phyloP scores from a whole-genome alignment of 37 sponge, comb jelly and placozoan genomes.

The Chondrosia reniformis region DNA sequence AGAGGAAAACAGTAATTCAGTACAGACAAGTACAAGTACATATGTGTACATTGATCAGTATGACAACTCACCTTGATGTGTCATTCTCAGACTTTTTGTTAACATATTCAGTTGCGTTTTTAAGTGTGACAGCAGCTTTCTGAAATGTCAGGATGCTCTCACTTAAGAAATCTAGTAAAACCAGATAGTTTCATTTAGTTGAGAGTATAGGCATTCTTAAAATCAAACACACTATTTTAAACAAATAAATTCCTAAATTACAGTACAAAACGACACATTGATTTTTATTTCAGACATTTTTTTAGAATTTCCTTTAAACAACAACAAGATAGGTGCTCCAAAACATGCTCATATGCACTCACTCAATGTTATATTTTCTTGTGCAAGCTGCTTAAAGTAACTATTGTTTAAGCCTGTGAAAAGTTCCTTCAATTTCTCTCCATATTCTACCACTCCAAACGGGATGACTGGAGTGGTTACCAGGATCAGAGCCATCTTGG shows the following conservation, averaged over 20 bases:
- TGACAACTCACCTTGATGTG: not conserved
- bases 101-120: conserved; percentile 7
- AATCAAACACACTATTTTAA: no score
- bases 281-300: no score
- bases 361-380: conserved; percentile 5
- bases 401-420: not conserved
- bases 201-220: no score
- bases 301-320: no score
- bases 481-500: conserved; percentile 31
- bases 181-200: no score
- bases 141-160: not conserved
- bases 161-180: conserved; percentile 3
- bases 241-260: no score
- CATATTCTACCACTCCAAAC: conserved; percentile 38
- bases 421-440: not conserved
- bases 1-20: not conserved
- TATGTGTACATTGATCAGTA: not conserved
- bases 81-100: not conserved
- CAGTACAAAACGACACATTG: no score
- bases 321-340: no score
- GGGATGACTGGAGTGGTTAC: conserved; percentile 56
- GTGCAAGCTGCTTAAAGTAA: no score
- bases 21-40: not conserved
- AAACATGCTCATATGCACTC: not conserved
- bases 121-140: not conserved